Conservation (phyloP, 1,140 invertebrate species). For the Lysiphlebus fabarum region DNA sequence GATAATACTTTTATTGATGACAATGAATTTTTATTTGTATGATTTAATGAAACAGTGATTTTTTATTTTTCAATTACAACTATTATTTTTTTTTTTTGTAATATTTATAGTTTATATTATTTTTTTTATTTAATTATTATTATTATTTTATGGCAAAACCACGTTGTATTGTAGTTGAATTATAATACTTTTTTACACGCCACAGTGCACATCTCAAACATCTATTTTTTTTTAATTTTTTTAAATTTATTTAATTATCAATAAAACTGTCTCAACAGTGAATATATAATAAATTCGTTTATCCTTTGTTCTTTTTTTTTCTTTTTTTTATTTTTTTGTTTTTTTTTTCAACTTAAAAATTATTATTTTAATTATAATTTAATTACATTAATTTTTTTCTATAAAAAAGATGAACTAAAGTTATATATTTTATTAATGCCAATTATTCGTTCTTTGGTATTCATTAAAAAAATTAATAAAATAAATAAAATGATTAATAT, state of each 20-base stretch:
- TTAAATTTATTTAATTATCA: constrained; percentile 14
- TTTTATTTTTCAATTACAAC: constrained; percentile 9
- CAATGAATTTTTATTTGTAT: constrained; percentile 11
- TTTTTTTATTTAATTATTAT: constrained; percentile 5
- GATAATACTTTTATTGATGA: constrained; percentile 25
- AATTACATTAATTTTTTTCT: constrained; percentile 16
- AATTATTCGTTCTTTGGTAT: background rate
- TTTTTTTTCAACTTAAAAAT: constrained; percentile 9
- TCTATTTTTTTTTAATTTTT: constrained; percentile 16
- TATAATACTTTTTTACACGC: constrained; percentile 18
- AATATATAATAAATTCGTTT: constrained; percentile 24
- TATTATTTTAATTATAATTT: constrained; percentile 16
- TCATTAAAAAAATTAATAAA: constrained; percentile 2
- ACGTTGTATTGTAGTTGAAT: constrained; percentile 15
- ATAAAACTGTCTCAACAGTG: constrained; percentile 23
- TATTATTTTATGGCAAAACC: constrained; percentile 14
- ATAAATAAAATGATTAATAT: no score
- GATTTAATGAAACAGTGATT: constrained; percentile 12
- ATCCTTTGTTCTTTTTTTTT: background rate
- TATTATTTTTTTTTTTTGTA: background rate
- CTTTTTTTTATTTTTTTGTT: constrained; percentile 8
- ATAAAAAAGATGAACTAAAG: constrained; percentile 21
- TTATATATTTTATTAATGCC: no score
- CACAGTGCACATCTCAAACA: constrained; percentile 20
- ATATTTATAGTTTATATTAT: constrained; percentile 1